A percentile compares a stretch with the other conserved stretches of the same genome.
These are phyloP conservation scores for Pangasianodon hypophthalmus DNA, from an alignment of 2,113 vertebrate genomes.

Conservation along the genomic window DNA sequence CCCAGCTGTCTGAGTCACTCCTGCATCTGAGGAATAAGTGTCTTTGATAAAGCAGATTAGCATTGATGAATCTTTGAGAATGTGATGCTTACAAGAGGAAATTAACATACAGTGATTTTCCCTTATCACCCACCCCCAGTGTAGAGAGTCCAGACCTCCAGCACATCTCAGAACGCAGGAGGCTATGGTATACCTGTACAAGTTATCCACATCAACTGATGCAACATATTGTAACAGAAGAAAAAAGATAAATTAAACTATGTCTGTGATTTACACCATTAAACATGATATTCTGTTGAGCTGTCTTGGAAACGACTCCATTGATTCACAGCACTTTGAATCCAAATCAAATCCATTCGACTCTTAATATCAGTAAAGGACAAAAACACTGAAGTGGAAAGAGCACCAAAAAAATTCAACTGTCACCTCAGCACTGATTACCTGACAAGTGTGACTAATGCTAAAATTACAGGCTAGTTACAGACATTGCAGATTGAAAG, in stretches of 20 bases:
- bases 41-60: constrained; percentile 54
- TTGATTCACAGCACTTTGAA: neutral
- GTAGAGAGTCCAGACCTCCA: neutral
- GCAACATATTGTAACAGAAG: neutral
- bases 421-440: constrained; percentile 27
- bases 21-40: constrained; percentile 53
- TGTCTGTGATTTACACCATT: neutral
- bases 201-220: neutral
- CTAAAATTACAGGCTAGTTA: constrained; percentile 40
- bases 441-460: constrained; percentile 38
- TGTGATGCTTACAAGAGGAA: neutral
- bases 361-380: constrained; percentile 15
- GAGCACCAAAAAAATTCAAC: neutral
- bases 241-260: neutral
- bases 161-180: neutral
- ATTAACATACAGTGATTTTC: neutral
- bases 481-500: constrained; percentile 16
- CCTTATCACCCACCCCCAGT: neutral
- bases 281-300: no score
- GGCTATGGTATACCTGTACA: neutral
- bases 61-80: neutral
- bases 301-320: neutral
- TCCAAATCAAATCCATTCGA: neutral
- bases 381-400: constrained; percentile 24
- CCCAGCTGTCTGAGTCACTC: constrained; percentile 37